Evolutionary conservation across 2,888 invertebrate genomes (phyloP).

Genomic region (Patella pellucida): DNA sequence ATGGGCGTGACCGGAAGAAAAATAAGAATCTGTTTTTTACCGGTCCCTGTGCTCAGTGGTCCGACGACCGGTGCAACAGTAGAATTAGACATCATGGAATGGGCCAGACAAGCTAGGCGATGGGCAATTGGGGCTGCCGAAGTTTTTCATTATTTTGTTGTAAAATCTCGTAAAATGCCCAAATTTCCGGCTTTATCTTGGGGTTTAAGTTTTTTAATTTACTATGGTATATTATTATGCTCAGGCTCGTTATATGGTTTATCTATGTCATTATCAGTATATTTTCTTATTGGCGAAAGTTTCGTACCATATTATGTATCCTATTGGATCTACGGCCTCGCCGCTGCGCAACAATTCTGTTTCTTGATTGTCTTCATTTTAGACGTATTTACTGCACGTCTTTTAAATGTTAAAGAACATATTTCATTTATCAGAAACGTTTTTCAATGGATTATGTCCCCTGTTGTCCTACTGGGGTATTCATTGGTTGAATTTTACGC

Average conservation of each 20-base stretch:
- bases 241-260: not conserved
- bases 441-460: not conserved
- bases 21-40: not conserved
- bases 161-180: not conserved
- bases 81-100: not conserved
- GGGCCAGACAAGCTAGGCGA: slow-evolving; percentile 1
- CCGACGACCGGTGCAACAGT: not conserved
- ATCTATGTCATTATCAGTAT: not conserved
- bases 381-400: not conserved
- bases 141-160: slow-evolving; percentile 4
- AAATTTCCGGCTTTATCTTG: not conserved
- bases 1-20: not conserved
- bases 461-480: not conserved
- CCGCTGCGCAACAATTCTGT: not conserved
- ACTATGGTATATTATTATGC: not conserved
- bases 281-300: not conserved
- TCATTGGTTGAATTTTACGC: slow-evolving; percentile 1
- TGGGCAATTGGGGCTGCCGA: not conserved
- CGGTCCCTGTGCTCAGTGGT: not conserved
- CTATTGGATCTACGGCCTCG: not conserved
- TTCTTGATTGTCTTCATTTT: not conserved
- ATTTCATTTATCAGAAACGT: not conserved
- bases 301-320: not conserved
- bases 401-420: not conserved
- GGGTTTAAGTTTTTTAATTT: not conserved